Evolutionary conservation across 2,888 invertebrate genomes (phyloP), one percentile per base, ranked within the genome.

Genomic region (Noctua janthe): DNA sequence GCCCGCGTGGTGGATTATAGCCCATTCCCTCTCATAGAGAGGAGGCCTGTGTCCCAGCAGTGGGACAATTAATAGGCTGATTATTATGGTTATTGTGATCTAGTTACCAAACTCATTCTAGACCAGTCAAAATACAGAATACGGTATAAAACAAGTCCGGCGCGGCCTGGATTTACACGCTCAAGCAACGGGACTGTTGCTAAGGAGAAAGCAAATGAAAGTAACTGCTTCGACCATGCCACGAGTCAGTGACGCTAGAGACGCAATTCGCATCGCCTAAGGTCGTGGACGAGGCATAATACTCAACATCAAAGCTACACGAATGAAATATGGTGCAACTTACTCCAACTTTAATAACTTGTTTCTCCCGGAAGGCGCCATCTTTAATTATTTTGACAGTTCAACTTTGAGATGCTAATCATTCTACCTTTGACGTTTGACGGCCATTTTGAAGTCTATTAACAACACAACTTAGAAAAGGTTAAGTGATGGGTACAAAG

Each of bases 321-420:
- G 29, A 54, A 71, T 74, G 71, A 88, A 86, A 74, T 83, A 85
- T 76, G 66, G 70, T 71, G 35, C 59, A 81, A 86, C 71, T 80
- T 76, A 3, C 4, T 43, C 8, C 7, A 82, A 87, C 59, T 87
- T 84, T 64, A 49, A 74, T 70, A 78, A 77, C 69, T 39, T 69
- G 43, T 69, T 67, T 39, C 49, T 39, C 20, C 70, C 69, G 59
- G 79, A 66, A 76, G 66, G 39, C 73, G 83, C 81, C 77, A 82
- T 85, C 76, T 87, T 88, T 81, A 81, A 88, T 80, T 76, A 83
- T 85, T 88, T 74, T 88, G 88, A 89, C 88, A 81, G 76, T 64
- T 76, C 64, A 76, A 83, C 86, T 88, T 89, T 72, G 70, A 71
- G 64, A 78, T 85, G 43, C 13, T 78, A 76, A 84, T 74, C 54